Conservation (phyloP, 2,113 vertebrate genomes). For the Cyrtonyx montezumae region DNA sequence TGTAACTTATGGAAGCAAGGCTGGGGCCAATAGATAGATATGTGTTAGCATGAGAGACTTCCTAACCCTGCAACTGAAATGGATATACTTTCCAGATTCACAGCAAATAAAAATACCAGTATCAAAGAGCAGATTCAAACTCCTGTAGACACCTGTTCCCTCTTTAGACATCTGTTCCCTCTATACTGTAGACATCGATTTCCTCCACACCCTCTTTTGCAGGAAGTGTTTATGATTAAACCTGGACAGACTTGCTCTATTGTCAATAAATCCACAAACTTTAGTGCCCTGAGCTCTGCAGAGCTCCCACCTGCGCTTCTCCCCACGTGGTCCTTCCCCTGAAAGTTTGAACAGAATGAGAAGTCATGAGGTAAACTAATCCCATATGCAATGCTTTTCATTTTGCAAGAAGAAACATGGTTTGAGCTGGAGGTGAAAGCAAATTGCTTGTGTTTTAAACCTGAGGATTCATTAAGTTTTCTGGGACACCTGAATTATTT, state of each 20-base stretch:
- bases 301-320: background rate
- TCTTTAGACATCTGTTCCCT: background rate
- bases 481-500: background rate
- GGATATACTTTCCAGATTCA: background rate
- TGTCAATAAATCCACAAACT: background rate
- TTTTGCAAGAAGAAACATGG: background rate
- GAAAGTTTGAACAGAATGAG: background rate
- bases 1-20: background rate
- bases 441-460: background rate
- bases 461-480: background rate
- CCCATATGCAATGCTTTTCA: background rate
- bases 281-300: background rate
- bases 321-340: background rate
- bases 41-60: background rate
- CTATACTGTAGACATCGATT: background rate
- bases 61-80: background rate
- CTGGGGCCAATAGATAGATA: background rate
- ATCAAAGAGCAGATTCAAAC: background rate
- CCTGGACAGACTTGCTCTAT: background rate
- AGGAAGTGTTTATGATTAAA: background rate
- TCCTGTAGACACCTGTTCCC: background rate
- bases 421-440: background rate
- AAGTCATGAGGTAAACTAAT: background rate
- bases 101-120: background rate
- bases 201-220: background rate